Evolutionary conservation across 2,888 invertebrate species (phyloP).

Genomic region (Gasteruption jaculator): DNA sequence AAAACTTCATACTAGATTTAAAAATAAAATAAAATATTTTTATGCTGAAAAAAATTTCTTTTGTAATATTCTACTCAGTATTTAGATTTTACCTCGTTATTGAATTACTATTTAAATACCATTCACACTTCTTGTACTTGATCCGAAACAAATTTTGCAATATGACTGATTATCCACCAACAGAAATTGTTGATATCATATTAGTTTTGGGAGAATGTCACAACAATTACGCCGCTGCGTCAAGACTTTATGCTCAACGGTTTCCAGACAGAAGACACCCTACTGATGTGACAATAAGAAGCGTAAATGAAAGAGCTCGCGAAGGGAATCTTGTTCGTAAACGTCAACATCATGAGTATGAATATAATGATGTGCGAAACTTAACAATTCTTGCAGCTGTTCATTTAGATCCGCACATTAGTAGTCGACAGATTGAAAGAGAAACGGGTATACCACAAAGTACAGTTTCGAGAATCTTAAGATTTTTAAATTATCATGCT

Average conservation of each 20-base stretch:
- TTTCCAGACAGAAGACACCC: constrained; percentile 14
- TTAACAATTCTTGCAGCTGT: constrained; percentile 10
- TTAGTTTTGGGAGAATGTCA: constrained; percentile 15
- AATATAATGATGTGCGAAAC: constrained; percentile 8
- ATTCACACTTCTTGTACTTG: neutral
- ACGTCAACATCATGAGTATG: constrained; percentile 3
- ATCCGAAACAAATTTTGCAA: neutral
- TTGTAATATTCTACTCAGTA: too few relatives aligned
- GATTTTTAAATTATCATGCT: constrained; percentile 12
- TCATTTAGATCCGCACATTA: constrained; percentile 10
- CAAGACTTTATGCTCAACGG: constrained; percentile 10
- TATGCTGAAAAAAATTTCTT: too few relatives aligned
- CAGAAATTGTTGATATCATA: constrained; percentile 18
- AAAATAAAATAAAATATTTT: too few relatives aligned
- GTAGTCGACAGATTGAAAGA: constrained; percentile 12
- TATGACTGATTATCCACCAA: constrained; percentile 14
- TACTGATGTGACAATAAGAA: neutral
- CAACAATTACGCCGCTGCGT: constrained; percentile 10
- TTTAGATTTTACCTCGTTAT: too few relatives aligned
- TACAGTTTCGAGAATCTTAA: constrained; percentile 10
- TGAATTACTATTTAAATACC: neutral
- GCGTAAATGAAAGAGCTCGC: constrained; percentile 2
- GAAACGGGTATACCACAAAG: constrained; percentile 14
- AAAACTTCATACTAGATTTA: too few relatives aligned
- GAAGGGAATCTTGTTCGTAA: constrained; percentile 3